These are phyloP conservation scores for Petrocephalus microphthalmus DNA, from an alignment of 2,113 vertebrate species.

Conservation along the genomic window DNA sequence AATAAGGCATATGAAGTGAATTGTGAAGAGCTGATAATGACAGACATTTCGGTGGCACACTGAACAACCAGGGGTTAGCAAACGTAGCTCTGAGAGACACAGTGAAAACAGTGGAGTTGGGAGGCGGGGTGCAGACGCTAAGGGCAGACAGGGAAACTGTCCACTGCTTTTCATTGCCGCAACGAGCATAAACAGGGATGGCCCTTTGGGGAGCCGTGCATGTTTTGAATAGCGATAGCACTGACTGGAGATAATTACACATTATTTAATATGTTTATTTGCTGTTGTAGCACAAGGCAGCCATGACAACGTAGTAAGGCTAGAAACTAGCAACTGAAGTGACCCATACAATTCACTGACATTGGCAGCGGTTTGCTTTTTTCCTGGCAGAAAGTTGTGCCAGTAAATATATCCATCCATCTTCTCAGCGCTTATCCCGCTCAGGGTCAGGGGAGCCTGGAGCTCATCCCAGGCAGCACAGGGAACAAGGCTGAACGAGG, in stretches of 20 bases:
- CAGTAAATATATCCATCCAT: conserved; percentile 2
- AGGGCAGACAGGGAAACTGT: not conserved
- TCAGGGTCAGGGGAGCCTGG: not conserved
- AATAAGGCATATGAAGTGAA: not conserved
- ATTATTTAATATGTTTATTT: not conserved
- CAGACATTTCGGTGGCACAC: not conserved
- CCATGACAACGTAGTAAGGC: not conserved
- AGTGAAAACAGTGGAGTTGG: not conserved
- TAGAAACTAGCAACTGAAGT: not conserved
- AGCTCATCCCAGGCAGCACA: not conserved
- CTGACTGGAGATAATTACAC: not conserved
- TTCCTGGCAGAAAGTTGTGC: not conserved
- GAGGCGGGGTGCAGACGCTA: too few species aligned
- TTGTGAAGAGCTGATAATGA: not conserved
- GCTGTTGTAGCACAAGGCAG: not conserved
- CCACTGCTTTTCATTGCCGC: not conserved
- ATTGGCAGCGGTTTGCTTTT: not conserved
- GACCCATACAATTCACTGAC: not conserved
- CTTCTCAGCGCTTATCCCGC: not conserved
- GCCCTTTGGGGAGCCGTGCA: not conserved
- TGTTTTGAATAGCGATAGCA: not conserved
- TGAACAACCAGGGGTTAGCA: not conserved
- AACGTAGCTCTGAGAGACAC: not conserved
- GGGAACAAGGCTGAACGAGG: not conserved
- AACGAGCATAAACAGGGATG: not conserved